Evolutionary conservation across 1,140 invertebrate genomes (phyloP).

Genomic region (Palaemon carinicauda): DNA sequence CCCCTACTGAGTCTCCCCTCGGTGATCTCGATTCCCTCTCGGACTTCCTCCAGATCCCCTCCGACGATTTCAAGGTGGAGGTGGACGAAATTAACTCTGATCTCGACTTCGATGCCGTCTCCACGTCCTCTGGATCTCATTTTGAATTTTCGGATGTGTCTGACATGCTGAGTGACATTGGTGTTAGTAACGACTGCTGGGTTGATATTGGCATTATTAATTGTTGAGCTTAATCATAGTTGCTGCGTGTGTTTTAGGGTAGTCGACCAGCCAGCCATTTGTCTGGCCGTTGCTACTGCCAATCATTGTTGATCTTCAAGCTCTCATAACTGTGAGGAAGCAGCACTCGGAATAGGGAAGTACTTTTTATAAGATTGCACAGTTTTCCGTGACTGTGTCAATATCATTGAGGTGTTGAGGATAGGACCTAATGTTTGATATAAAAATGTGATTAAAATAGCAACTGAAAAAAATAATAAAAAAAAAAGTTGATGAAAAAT

Average conservation of each 20-base stretch:
- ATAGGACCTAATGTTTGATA: too few species aligned
- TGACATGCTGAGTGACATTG: conserved; percentile 73
- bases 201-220: conserved; percentile 65
- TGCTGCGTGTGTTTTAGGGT: neutral
- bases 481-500: conserved; percentile 9
- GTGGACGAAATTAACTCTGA: conserved; percentile 72
- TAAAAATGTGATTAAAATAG: neutral
- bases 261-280: neutral
- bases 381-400: too few species aligned
- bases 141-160: conserved; percentile 82
- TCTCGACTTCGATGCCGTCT: conserved; percentile 76
- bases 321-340: neutral
- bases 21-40: conserved; percentile 80
- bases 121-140: conserved; percentile 76
- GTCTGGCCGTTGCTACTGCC: neutral
- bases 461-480: neutral
- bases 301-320: neutral
- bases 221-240: conserved; percentile 13
- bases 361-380: too few species aligned
- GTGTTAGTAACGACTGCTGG: conserved; percentile 70
- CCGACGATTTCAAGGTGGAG: conserved; percentile 73
- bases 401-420: too few species aligned
- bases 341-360: neutral
- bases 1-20: conserved; percentile 63
- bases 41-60: conserved; percentile 69